Base-by-base conservation (phyloP, 2,888 invertebrate genomes). In the Zelleria hepariella region DNA sequence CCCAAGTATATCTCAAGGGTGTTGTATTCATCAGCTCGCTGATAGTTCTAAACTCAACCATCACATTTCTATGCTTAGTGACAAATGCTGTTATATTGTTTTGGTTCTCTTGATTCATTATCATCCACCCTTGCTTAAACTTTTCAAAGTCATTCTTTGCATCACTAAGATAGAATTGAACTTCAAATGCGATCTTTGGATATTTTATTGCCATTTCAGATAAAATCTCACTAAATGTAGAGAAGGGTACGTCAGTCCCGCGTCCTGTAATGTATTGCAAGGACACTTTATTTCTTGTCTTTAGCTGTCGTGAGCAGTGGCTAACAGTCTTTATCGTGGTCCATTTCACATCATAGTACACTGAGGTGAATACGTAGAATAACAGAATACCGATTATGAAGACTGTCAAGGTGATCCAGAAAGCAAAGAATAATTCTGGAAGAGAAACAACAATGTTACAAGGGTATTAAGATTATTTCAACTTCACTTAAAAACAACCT, bases 1-100 rank as follows among this genome's bases (percentile, higher is more conserved):
- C 80, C 91, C 91, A 92, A 58, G 78, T 82, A 56, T 77, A 77
- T 61, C 77, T 80, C 52, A 91, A 69, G 0, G 90, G 90, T 1
- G 90, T 89, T 61, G 72, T 75, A 47, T 78, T 71, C 81, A 91
- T 91, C 58, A 81, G 88, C 62, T 86, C 80, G 65, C 79, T 75
- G 60, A 83, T 60, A 53, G 72, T 64, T 42, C 15, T 42, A 42
- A 42, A 42, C 32, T 10, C 10, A 42, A 42, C 32, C 65, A 76
- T 75, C 47, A 87, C 72, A 42, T 42, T 42, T 42, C 32, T 42
- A 15, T 42, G 5, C 15, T 42, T 10, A 4, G 15, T 15, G 15
- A 42, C 32, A 42, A 42, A 42, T 5, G 32, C 10, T 42, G 2
- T 15, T 2, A 42, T 42, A 2, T 15, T 42, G 10, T 42, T 42